These are phyloP conservation scores for Allolobophora icterica DNA, from an alignment of 2,888 invertebrate species.

Conservation along the genomic window DNA sequence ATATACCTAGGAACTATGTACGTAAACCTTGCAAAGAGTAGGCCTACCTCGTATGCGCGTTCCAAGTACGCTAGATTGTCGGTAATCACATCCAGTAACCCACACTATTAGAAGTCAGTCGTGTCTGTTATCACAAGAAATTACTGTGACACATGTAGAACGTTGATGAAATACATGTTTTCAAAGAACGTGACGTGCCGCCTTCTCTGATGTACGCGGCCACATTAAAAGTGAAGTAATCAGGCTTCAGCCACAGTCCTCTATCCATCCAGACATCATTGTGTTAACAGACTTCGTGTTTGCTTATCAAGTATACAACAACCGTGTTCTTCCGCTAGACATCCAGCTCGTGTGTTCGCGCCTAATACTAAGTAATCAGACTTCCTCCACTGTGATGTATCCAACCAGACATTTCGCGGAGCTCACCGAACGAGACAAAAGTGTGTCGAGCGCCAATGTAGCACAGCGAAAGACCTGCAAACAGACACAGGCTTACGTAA, in stretches of 20 bases:
- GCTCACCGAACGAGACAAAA: neutral
- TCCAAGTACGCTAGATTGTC: too few relatives aligned
- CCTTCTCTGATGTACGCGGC: neutral
- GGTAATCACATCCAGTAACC: too few relatives aligned
- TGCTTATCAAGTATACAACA: neutral
- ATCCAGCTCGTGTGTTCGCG: neutral
- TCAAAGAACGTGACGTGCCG: neutral
- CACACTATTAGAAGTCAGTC: too few relatives aligned
- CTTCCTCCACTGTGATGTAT: neutral
- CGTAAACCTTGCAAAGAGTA: too few relatives aligned
- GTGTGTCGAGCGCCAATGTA: neutral
- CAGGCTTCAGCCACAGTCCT: neutral
- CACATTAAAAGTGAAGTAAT: neutral
- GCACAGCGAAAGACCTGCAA: neutral
- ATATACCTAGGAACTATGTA: neutral
- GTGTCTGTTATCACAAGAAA: too few relatives aligned
- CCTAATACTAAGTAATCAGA: neutral
- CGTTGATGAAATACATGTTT: too few relatives aligned
- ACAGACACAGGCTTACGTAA: neutral
- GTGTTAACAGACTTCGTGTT: neutral
- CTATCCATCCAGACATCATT: neutral
- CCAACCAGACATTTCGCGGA: neutral
- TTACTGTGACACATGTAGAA: too few relatives aligned
- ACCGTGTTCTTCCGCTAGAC: neutral
- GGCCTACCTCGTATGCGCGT: too few relatives aligned